Percentiles rank a stretch among this genome's conserved stretches.
Conservation (phyloP, 2,113 vertebrate species). For the Anser cygnoides region DNA sequence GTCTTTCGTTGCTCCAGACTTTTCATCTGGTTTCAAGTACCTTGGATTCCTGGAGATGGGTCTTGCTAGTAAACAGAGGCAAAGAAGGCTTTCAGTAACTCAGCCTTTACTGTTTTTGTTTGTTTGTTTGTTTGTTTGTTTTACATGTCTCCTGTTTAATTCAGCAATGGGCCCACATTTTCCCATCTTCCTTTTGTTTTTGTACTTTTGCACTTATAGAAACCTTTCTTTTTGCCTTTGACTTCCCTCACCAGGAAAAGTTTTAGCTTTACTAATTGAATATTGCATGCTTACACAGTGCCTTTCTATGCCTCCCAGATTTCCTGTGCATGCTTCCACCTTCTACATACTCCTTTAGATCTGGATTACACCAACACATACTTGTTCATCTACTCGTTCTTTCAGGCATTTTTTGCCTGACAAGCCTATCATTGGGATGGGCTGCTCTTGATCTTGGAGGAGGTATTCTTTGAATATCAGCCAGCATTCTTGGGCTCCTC, state of each 20-base stretch:
- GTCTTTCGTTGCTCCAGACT: neutral
- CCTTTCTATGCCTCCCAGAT: neutral
- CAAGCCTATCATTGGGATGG: neutral
- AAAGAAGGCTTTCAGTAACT: neutral
- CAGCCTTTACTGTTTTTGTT: neutral
- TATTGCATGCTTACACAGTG: neutral
- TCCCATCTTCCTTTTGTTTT: neutral
- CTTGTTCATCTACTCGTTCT: neutral
- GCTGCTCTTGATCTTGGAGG: neutral
- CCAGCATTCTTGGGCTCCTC: neutral
- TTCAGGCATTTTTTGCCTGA: neutral
- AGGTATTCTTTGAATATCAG: neutral
- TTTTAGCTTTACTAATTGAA: neutral
- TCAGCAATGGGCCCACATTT: neutral
- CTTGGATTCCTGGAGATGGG: neutral
- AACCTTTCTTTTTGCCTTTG: neutral
- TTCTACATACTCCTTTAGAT: no score
- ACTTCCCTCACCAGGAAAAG: neutral
- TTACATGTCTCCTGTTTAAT: rapidly evolving
- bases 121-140: no score
- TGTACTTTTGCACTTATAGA: neutral
- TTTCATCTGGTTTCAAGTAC: rapidly evolving
- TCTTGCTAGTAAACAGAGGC: neutral
- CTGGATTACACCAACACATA: neutral
- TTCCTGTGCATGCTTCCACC: rapidly evolving